phyloP scores from a whole-genome alignment of 2,113 vertebrate genomes.

The Lonchura striata region DNA sequence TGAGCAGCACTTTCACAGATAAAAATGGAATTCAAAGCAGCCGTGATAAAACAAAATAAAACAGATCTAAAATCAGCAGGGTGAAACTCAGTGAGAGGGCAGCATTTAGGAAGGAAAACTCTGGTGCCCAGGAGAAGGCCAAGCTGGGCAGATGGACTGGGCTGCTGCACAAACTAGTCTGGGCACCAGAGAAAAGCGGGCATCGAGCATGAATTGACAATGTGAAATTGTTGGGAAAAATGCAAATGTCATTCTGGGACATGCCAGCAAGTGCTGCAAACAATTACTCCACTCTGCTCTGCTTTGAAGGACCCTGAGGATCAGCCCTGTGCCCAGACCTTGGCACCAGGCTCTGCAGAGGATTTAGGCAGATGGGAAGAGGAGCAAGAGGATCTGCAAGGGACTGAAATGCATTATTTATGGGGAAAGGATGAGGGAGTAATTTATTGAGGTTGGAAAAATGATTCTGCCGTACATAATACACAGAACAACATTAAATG shows the following conservation, averaged over 20 bases:
- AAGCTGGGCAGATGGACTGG: not conserved
- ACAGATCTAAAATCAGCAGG: not conserved
- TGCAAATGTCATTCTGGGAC: constrained; percentile 47
- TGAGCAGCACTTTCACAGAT: not conserved
- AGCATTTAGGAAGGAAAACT: not conserved
- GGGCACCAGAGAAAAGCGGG: not conserved
- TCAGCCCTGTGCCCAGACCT: not conserved
- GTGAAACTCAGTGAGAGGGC: not conserved
- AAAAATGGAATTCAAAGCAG: not conserved
- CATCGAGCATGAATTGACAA: not conserved
- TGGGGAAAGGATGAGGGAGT: not conserved
- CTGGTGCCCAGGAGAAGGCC: not conserved
- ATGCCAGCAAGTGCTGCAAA: not conserved
- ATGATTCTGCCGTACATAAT: not conserved
- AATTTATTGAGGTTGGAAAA: not conserved
- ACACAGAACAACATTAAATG: not conserved
- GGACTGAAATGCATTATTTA: not conserved
- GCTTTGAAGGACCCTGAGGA: not conserved
- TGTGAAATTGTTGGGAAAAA: constrained; percentile 36
- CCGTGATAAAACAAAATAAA: not conserved
- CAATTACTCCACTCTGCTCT: not conserved
- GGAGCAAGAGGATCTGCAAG: not conserved
- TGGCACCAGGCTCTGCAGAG: not conserved
- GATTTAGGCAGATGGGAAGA: not conserved
- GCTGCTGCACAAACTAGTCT: not conserved